phyloP scores from a whole-genome alignment of 1,140 invertebrate species.

The Ylistrum balloti region DNA sequence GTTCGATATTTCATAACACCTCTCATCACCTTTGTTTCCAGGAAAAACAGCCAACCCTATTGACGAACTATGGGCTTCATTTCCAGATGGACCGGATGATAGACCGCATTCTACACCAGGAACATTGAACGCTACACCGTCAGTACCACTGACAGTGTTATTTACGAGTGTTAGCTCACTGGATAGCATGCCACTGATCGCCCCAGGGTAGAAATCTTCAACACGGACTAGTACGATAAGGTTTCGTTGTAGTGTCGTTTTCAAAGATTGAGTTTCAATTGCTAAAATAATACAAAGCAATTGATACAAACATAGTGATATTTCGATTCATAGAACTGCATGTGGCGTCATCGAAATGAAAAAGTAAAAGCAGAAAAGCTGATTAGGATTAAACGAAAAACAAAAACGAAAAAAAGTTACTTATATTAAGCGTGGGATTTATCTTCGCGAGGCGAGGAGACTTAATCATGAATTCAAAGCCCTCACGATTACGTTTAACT shows the following conservation, averaged over 20 bases:
- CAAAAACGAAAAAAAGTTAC: no score
- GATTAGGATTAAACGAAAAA: no score
- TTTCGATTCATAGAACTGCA: no score
- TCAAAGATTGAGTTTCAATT: constrained; percentile 62
- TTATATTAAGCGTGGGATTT: no score
- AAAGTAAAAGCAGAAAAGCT: no score
- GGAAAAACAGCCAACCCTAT: constrained; percentile 61
- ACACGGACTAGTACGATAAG: constrained; percentile 64
- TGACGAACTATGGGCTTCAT: constrained; percentile 61
- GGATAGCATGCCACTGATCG: constrained; percentile 67
- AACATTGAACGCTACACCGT: constrained; percentile 69
- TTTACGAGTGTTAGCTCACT: constrained; percentile 64
- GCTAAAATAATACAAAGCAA: constrained; percentile 57
- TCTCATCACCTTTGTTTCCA: not conserved
- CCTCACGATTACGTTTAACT: no score
- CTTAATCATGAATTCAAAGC: no score
- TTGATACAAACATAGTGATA: no score
- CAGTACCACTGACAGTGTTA: constrained; percentile 75
- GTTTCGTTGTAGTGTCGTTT: constrained; percentile 66
- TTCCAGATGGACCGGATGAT: constrained; percentile 52
- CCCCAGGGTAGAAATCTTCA: constrained; percentile 61
- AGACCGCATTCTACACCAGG: constrained; percentile 63
- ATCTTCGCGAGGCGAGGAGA: no score
- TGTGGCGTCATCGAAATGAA: no score
- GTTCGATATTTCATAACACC: constrained; percentile 59